phyloP scores from a whole-genome alignment of 2,797 vertebrate genomes.

The Lates japonicus region DNA sequence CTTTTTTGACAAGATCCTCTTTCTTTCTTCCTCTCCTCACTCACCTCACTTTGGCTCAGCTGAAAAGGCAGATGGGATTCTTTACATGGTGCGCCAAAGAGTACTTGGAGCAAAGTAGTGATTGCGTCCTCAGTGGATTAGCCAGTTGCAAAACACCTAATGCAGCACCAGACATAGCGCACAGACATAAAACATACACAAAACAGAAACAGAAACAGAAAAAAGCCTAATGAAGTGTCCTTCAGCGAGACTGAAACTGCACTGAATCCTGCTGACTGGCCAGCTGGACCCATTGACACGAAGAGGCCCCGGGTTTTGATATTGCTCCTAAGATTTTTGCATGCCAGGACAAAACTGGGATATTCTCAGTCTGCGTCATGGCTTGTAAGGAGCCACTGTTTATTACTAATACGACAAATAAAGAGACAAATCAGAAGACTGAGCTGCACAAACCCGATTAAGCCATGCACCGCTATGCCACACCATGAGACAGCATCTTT shows the following conservation, averaged over 20 bases:
- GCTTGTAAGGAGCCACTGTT: not conserved
- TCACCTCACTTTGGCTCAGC: conserved; percentile 59
- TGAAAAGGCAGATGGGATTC: conserved; percentile 70
- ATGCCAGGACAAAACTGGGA: not conserved
- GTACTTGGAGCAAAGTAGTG: conserved; percentile 56
- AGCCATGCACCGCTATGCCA: conserved; percentile 4
- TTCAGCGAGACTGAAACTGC: conserved; percentile 5
- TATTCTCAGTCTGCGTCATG: not conserved
- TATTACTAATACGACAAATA: conserved; percentile 3
- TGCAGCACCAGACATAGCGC: conserved; percentile 33
- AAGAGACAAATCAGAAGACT: conserved; percentile 10
- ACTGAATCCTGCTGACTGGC: conserved; percentile 9
- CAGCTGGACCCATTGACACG: conserved; percentile 8
- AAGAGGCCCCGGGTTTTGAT: not conserved
- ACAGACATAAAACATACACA: conserved; percentile 22
- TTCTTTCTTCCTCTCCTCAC: conserved; percentile 44
- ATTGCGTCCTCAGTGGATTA: conserved; percentile 62
- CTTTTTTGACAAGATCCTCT: conserved; percentile 46
- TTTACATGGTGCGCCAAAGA: conserved; percentile 64
- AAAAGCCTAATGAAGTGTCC: not conserved
- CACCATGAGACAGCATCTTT: conserved; percentile 11
- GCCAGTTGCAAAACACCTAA: conserved; percentile 64
- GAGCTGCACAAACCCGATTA: not conserved
- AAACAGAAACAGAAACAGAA: conserved; percentile 16
- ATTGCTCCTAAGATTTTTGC: not conserved